These are phyloP conservation scores for Littorina saxatilis DNA, from an alignment of 1,140 invertebrate genomes.

Conservation along the genomic window DNA sequence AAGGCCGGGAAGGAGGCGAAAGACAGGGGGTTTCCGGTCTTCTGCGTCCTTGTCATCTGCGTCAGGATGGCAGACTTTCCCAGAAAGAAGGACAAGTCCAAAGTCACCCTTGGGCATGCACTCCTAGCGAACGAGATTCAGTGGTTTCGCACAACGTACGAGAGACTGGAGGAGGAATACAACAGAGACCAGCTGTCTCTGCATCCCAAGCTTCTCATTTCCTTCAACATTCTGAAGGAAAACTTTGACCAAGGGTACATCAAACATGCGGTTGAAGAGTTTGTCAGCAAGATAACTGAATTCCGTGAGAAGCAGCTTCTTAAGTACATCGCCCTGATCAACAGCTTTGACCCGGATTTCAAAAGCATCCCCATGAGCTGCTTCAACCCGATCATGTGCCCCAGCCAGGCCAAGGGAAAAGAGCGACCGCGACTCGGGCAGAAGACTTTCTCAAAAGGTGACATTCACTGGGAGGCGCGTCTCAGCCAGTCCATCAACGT, in stretches of 20 bases:
- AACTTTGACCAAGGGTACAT: conserved; percentile 56
- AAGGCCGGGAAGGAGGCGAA: conserved; percentile 37
- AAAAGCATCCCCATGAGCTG: conserved; percentile 44
- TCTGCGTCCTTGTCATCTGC: conserved; percentile 51
- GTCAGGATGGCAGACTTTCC: conserved; percentile 32
- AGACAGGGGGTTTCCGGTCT: conserved; percentile 31
- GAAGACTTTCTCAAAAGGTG: conserved; percentile 8
- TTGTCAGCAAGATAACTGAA: conserved; percentile 45
- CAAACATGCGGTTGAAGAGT: conserved; percentile 46
- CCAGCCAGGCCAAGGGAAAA: neutral
- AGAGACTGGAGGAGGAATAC: conserved; percentile 40
- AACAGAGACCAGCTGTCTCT: conserved; percentile 37
- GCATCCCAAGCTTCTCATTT: conserved; percentile 56
- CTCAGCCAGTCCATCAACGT: conserved; percentile 49
- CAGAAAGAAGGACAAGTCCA: conserved; percentile 13
- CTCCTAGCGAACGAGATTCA: conserved; percentile 42
- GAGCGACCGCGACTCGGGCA: neutral
- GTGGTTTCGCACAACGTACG: conserved; percentile 52
- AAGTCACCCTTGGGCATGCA: conserved; percentile 44
- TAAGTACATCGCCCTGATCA: conserved; percentile 55
- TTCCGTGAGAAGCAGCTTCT: conserved; percentile 46
- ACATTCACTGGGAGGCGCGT: conserved; percentile 48
- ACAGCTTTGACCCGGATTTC: conserved; percentile 55
- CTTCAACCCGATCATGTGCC: conserved; percentile 48
- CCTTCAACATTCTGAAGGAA: conserved; percentile 60